These are phyloP conservation scores for Agonopterix alstromeriana DNA, from an alignment of 2,888 invertebrate genomes.

Conservation along the genomic window DNA sequence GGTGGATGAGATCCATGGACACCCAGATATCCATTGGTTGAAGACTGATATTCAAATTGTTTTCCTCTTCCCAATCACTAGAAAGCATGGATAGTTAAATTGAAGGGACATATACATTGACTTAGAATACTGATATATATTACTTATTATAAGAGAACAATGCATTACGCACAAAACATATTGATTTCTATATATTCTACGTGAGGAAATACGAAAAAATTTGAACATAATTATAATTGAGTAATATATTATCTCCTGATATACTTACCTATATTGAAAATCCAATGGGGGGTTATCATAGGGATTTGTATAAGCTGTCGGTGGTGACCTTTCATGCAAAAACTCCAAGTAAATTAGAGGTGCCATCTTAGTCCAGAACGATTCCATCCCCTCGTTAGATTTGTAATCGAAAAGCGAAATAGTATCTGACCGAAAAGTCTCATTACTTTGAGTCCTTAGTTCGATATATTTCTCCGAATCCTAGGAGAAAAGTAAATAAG, in stretches of 20 bases:
- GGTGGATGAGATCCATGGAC: constrained; percentile 45
- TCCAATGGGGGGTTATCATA: constrained; percentile 52
- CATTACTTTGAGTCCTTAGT: no score
- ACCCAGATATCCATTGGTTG: constrained; percentile 33
- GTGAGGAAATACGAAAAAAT: no score
- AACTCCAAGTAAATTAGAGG: constrained; percentile 44
- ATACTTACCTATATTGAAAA: constrained; percentile 52
- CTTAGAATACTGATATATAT: no score
- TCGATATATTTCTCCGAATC: no score
- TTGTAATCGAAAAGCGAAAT: not conserved
- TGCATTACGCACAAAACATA: no score
- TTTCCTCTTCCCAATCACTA: constrained; percentile 59
- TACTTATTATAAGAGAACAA: no score
- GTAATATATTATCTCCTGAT: no score
- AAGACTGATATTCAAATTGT: constrained; percentile 28
- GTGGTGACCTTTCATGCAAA: constrained; percentile 45
- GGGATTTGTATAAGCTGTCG: constrained; percentile 28
- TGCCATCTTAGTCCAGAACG: constrained; percentile 39
- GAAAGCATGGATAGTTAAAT: constrained; percentile 2
- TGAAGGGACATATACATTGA: not conserved
- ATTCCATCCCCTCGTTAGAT: not conserved
- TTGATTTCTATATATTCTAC: no score
- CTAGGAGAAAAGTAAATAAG: no score
- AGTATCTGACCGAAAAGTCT: no score
- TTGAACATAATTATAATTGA: no score